A percentile compares a stretch with the other conserved stretches of the same genome.
These are phyloP conservation scores for Meloidogyne chitwoodi DNA, from an alignment of 1,140 invertebrate genomes.

Conservation along the genomic window DNA sequence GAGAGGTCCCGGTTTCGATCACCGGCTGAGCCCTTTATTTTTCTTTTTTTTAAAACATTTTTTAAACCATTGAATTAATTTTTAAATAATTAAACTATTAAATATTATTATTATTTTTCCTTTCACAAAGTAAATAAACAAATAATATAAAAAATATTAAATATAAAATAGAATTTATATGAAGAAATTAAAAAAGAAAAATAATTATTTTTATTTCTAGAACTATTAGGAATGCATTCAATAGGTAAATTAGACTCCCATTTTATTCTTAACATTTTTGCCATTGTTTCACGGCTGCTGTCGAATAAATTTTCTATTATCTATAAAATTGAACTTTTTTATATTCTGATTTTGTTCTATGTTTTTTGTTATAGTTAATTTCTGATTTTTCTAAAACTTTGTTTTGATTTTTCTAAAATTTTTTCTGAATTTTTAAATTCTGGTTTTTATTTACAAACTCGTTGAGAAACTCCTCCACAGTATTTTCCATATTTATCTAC, in stretches of 20 bases:
- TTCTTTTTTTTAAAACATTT: neutral
- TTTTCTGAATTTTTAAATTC: too few relatives aligned
- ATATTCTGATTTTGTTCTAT: too few relatives aligned
- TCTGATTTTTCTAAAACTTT: neutral
- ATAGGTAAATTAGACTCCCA: slow-evolving; percentile 6
- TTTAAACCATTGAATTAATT: too few relatives aligned
- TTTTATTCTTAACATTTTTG: slow-evolving; percentile 17
- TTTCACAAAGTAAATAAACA: too few relatives aligned
- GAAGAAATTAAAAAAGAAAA: too few relatives aligned
- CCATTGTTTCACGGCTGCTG: slow-evolving; percentile 4
- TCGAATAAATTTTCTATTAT: slow-evolving; percentile 5
- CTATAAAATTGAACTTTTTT: neutral
- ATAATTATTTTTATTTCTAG: too few relatives aligned
- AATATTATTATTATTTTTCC: too few relatives aligned
- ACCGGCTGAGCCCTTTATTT: neutral
- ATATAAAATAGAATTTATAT: too few relatives aligned
- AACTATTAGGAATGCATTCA: slow-evolving; percentile 2
- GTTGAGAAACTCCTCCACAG: neutral
- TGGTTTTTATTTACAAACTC: neutral
- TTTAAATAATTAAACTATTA: too few relatives aligned
- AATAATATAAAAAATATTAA: too few relatives aligned
- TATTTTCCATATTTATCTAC: slow-evolving; percentile 7
- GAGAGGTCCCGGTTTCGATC: slow-evolving; percentile 61
- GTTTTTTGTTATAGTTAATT: neutral
- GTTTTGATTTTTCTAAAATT: neutral